Percentiles rank a stretch among this genome's conserved stretches.
phyloP scores from a whole-genome alignment of 2,888 invertebrate species.

The Opisthograptis luteolata region DNA sequence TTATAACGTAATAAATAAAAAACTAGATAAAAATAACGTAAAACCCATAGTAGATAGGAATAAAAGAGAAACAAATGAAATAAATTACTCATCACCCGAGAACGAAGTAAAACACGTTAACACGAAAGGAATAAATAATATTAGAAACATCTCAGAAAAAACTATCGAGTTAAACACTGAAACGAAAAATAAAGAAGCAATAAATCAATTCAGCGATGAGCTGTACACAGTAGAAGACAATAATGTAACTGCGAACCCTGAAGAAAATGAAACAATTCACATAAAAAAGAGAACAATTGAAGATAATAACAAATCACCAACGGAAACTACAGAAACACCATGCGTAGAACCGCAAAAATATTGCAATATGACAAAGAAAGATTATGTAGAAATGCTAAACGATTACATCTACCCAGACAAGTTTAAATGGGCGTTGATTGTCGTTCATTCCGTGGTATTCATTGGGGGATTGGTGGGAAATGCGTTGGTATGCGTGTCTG shows the following conservation, averaged over 20 bases:
- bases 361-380: constrained; percentile 81
- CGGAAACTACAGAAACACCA: constrained; percentile 29
- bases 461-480: constrained; percentile 93
- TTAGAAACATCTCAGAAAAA: no score
- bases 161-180: no score
- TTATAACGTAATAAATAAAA: not conserved
- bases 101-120: no score
- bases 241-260: not conserved
- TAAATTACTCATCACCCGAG: no score
- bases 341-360: constrained; percentile 73
- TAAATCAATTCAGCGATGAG: not conserved
- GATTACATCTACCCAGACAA: constrained; percentile 88
- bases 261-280: not conserved
- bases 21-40: not conserved
- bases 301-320: not conserved
- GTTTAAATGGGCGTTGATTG: constrained; percentile 91
- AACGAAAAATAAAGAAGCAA: not conserved
- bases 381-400: constrained; percentile 85
- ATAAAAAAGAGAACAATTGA: constrained; percentile 23
- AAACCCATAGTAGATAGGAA: not conserved
- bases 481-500: constrained; percentile 93
- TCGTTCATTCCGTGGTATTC: constrained; percentile 90
- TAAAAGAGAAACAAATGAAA: not conserved
- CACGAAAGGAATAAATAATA: no score
- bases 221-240: not conserved